Percentiles rank a stretch among this genome's conserved stretches.
These are phyloP conservation scores for Schrankia costaestrigalis DNA, from an alignment of 2,888 invertebrate genomes.

Conservation along the genomic window DNA sequence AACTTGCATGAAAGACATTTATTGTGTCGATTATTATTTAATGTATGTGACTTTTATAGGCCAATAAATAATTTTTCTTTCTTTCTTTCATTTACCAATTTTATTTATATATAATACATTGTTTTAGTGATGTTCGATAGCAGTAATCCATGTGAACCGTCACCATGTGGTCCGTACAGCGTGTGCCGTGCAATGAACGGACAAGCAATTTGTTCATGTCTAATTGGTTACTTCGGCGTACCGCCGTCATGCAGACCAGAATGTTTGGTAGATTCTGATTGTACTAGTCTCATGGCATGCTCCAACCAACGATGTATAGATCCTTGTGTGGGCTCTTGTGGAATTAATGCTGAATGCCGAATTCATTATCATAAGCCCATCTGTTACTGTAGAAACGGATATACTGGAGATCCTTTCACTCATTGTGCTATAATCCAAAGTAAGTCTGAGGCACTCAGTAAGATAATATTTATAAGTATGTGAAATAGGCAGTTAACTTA, in stretches of 20 bases:
- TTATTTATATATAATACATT: no score
- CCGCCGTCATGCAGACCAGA: slow-evolving; percentile 91
- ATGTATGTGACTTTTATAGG: no score
- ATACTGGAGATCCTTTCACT: slow-evolving; percentile 90
- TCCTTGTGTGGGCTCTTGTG: slow-evolving; percentile 90
- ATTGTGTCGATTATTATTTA: no score
- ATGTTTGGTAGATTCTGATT: slow-evolving; percentile 91
- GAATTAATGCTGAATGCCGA: slow-evolving; percentile 87
- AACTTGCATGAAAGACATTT: no score
- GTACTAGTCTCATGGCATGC: slow-evolving; percentile 87
- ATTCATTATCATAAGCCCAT: slow-evolving; percentile 92
- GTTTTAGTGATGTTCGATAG: slow-evolving; percentile 42
- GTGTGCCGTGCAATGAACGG: slow-evolving; percentile 81
- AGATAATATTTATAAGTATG: no score
- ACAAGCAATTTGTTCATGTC: slow-evolving; percentile 86
- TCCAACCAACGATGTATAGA: slow-evolving; percentile 89
- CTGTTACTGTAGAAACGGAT: slow-evolving; percentile 87
- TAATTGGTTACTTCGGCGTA: slow-evolving; percentile 87
- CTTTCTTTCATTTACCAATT: no score
- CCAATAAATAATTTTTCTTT: no score
- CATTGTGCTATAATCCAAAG: slow-evolving; percentile 74
- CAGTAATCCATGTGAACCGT: slow-evolving; percentile 82
- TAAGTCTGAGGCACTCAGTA: slow-evolving; percentile 44
- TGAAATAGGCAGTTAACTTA: no score
- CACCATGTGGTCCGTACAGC: slow-evolving; percentile 90